Percentiles rank a stretch among this genome's conserved stretches.
These are phyloP conservation scores for Bothrops jararaca DNA, from an alignment of 2,113 vertebrate genomes.

Conservation along the genomic window DNA sequence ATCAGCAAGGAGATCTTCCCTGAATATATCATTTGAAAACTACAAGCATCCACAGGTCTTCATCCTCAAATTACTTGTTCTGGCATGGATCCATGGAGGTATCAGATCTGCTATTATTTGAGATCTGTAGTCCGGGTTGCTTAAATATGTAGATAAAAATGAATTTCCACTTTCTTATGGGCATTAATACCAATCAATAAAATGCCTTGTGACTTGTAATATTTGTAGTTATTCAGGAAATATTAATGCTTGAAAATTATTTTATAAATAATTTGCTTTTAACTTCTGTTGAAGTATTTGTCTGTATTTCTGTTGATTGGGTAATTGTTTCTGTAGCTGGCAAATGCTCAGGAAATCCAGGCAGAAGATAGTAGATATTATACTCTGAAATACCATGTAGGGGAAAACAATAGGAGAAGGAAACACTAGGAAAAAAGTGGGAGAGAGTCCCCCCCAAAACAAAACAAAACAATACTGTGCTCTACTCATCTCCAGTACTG, in stretches of 20 bases:
- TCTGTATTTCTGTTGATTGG: not conserved
- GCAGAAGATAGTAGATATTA: not conserved
- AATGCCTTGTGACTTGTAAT: not conserved
- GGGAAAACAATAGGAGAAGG: not conserved
- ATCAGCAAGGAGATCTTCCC: not conserved
- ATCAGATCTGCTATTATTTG: not conserved
- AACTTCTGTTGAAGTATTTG: not conserved
- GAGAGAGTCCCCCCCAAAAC: too few species aligned
- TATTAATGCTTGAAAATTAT: not conserved
- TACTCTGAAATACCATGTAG: not conserved
- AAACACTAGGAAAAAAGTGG: not conserved
- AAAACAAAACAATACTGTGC: not conserved
- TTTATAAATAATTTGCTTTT: not conserved
- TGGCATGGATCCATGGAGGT: not conserved
- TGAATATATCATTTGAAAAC: slow-evolving; percentile 27
- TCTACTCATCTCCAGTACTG: not conserved
- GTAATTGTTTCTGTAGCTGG: not conserved
- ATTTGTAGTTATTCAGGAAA: not conserved
- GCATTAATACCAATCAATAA: not conserved
- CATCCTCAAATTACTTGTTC: not conserved
- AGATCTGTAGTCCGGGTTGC: not conserved
- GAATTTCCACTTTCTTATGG: not conserved
- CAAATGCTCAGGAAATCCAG: too few species aligned
- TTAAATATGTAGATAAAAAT: not conserved
- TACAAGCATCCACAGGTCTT: not conserved